phyloP scores from a whole-genome alignment of 2,888 invertebrate genomes.

The Drosophila demipolita region DNA sequence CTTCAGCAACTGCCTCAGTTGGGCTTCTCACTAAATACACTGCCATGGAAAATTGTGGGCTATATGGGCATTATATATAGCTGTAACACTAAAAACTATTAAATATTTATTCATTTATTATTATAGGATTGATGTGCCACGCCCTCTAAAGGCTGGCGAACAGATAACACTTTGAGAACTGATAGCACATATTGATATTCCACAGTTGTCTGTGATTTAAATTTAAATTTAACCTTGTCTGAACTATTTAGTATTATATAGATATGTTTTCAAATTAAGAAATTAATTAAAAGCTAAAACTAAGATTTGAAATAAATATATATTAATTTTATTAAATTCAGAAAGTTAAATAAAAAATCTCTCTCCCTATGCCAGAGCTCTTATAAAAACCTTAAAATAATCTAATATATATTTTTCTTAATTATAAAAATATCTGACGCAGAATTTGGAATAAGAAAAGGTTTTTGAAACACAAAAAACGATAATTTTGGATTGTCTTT shows the following conservation, averaged over 20 bases:
- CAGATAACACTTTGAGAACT: background rate
- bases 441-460: no score
- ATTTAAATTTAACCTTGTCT: background rate
- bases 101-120: no score
- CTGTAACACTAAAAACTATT: background rate
- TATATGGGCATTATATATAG: background rate
- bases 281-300: background rate
- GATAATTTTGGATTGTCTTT: no score
- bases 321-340: no score
- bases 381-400: no score
- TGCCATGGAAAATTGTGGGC: background rate
- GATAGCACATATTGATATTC: background rate
- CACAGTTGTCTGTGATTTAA: background rate
- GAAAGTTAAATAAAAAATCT: background rate
- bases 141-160: background rate
- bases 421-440: no score
- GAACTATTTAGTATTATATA: background rate
- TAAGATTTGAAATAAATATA: no score
- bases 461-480: no score
- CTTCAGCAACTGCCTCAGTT: conserved; percentile 50
- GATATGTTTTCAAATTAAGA: background rate
- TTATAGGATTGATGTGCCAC: background rate
- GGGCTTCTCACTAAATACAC: conserved; percentile 1
- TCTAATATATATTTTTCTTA: no score
- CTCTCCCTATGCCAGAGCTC: no score